Evolutionary conservation across 2,888 invertebrate species (phyloP).

Genomic region (Sturmia bella): DNA sequence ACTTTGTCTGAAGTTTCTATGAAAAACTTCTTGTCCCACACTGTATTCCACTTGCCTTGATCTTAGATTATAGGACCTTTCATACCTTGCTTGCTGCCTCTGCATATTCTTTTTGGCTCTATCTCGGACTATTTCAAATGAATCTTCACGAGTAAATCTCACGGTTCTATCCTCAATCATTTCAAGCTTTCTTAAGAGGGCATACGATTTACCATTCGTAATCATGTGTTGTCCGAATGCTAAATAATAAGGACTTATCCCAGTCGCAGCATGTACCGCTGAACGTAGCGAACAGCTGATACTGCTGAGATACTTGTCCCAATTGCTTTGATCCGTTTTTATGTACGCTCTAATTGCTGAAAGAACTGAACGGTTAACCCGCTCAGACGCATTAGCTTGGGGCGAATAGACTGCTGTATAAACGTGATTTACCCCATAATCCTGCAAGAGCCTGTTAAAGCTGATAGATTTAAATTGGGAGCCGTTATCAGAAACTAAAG

Average conservation of each 20-base stretch:
- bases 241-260: slow-evolving; percentile 42
- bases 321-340: slow-evolving; percentile 35
- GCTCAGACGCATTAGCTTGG: slow-evolving; percentile 59
- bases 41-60: neutral
- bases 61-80: slow-evolving; percentile 34
- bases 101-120: slow-evolving; percentile 3
- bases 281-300: slow-evolving; percentile 49
- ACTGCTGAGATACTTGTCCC: slow-evolving; percentile 32
- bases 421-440: slow-evolving; percentile 50
- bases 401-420: slow-evolving; percentile 61
- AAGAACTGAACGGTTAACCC: slow-evolving; percentile 60
- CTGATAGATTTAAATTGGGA: slow-evolving; percentile 52
- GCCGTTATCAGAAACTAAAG: slow-evolving; percentile 58
- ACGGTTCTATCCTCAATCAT: slow-evolving; percentile 9
- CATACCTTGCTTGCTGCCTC: slow-evolving; percentile 1
- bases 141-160: slow-evolving; percentile 18
- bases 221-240: slow-evolving; percentile 34
- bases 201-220: slow-evolving; percentile 26
- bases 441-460: slow-evolving; percentile 48
- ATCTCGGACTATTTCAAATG: slow-evolving; percentile 6
- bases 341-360: slow-evolving; percentile 50
- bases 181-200: neutral
- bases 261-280: slow-evolving; percentile 35
- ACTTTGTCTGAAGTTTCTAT: slow-evolving; percentile 2
- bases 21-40: slow-evolving; percentile 7